Percentiles rank a stretch among this genome's conserved stretches.
Conservation (phyloP, 2,113 vertebrate genomes). For the Proterorhinus semilunaris region DNA sequence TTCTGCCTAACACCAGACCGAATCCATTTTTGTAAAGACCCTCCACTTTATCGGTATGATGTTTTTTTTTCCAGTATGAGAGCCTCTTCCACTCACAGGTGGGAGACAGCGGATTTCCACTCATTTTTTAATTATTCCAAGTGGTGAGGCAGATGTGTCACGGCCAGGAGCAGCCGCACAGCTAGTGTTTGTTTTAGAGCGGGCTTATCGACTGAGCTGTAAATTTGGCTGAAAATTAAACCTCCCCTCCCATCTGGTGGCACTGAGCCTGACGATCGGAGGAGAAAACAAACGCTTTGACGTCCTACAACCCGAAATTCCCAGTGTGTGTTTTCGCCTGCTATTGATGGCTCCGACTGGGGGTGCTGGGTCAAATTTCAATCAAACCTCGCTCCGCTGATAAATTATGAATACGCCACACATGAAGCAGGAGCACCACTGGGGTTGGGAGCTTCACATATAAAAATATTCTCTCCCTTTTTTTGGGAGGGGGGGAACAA, state of each 20-base stretch:
- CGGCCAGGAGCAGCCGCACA: not conserved
- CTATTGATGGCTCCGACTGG: conserved; percentile 17
- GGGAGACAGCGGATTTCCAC: not conserved
- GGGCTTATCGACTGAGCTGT: conserved; percentile 5
- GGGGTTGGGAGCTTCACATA: not conserved
- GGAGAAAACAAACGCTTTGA: conserved; percentile 2
- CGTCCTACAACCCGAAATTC: not conserved
- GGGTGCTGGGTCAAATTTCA: conserved; percentile 1
- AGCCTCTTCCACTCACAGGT: not conserved
- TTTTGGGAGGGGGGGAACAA: not conserved
- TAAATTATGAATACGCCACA: conserved; percentile 17
- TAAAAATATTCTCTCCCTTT: not conserved
- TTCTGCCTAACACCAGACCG: too few species aligned
- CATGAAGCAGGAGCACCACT: not conserved
- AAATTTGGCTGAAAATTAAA: conserved; percentile 7
- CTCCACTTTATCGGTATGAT: too few species aligned
- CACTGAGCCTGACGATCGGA: conserved; percentile 1
- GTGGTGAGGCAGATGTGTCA: not conserved
- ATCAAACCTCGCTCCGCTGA: conserved; percentile 2
- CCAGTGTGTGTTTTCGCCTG: not conserved
- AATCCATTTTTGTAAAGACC: too few species aligned
- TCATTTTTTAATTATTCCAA: conserved; percentile 4
- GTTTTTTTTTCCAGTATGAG: not conserved
- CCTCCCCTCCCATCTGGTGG: not conserved
- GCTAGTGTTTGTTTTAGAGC: conserved; percentile 14